These are phyloP conservation scores for Bos taurus DNA, from an alignment of 2,113 vertebrate species.

Conservation along the genomic window DNA sequence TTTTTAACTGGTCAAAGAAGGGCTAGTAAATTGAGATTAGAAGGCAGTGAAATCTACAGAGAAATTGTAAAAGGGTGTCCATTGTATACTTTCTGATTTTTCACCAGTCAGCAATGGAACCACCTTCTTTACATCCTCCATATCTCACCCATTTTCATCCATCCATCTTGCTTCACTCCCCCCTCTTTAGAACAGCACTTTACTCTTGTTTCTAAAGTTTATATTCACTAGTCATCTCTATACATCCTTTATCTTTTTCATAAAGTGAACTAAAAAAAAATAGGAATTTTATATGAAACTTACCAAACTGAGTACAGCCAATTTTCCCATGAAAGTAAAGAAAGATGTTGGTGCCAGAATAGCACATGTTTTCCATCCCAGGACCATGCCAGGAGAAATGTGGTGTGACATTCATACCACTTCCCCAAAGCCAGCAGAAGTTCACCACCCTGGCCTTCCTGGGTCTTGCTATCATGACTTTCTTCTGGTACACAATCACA, in stretches of 20 bases:
- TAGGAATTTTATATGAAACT: neutral
- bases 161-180: neutral
- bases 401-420: fast-evolving
- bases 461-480: neutral
- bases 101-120: neutral
- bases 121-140: fast-evolving
- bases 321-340: neutral
- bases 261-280: neutral
- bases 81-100: neutral
- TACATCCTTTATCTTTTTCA: neutral
- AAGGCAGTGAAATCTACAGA: neutral
- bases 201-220: neutral
- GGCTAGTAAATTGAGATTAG: neutral
- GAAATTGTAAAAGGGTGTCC: neutral
- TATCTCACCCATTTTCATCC: neutral
- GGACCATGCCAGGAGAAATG: neutral
- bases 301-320: neutral
- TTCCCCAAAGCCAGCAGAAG: neutral
- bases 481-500: neutral
- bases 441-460: fast-evolving
- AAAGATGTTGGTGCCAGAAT: neutral
- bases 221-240: neutral
- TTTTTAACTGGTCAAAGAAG: neutral
- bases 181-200: neutral
- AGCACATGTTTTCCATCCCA: neutral